Base-by-base conservation (phyloP, 1,140 invertebrate species). In the Trypoxylus dichotomus region DNA sequence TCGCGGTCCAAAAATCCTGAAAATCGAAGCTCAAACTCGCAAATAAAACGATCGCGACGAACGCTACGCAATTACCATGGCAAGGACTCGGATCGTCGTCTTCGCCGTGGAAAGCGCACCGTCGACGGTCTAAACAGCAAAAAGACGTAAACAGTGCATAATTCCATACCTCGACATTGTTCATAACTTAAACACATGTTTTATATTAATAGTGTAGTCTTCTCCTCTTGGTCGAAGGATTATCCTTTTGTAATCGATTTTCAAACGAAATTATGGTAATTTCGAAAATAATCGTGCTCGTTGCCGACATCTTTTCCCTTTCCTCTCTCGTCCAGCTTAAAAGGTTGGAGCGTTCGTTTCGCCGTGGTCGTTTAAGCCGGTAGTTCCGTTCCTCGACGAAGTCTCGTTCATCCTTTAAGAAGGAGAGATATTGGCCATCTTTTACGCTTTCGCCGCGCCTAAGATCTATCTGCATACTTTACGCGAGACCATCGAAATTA, bases 181-280 rank as follows among this genome's bases (percentile, higher is more conserved):
- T 75, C 76, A 77, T 63, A 77, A 77, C 77, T 78, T 81, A 82
- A 81, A 81, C 77, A 82, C 75, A 81, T 76, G 80, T 78, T 80
- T 79, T 78, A 79, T 78, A 79, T 79, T 82, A 82, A 82, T 82
- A 71, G 63, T 81, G 80, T 78, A 81, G 47, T 54, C 47, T 54
- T 37, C 47, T 54, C 47, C 47, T 54, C n/a, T 37, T 80, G 77
- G 79, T 79, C 77, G 80, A 80, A 82, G 81, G 79, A 82, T 79
- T 77, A 78, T 79, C 77, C 76, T 71, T 81, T 82, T 82, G 79
- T 81, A 83, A 83, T 83, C 82, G 82, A 83, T 83, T 83, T 83
- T 79, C 63, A 54, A 15, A 60, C 79, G 32, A 83, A 83, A 83
- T 83, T 83, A 83, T 83, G 82, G 82, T 83, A 82, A 83, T 83